Conservation (phyloP, 1,140 invertebrate genomes). For the Drosophila nasuta region DNA sequence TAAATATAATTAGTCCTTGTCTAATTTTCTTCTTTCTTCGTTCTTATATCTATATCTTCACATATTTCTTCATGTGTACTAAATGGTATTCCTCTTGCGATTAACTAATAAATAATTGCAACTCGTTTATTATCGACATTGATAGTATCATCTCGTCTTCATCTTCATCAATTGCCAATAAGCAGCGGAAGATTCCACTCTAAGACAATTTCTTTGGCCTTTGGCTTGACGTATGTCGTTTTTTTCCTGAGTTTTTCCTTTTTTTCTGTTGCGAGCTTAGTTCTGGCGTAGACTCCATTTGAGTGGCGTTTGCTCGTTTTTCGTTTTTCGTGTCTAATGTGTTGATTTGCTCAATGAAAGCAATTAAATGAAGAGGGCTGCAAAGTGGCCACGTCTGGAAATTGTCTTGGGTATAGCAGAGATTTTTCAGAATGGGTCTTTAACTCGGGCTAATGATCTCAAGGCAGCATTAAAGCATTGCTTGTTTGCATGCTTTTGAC, state of each 20-base stretch:
- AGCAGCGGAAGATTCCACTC: slow-evolving; percentile 6
- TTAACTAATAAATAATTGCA: background rate
- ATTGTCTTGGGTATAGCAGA: slow-evolving; percentile 14
- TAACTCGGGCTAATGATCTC: slow-evolving; percentile 46
- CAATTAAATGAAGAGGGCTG: slow-evolving; percentile 66
- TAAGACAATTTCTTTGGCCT: slow-evolving; percentile 2
- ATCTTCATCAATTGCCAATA: background rate
- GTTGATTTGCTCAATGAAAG: slow-evolving; percentile 71
- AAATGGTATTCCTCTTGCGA: background rate
- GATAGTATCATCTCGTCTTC: background rate
- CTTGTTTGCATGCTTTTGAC: background rate
- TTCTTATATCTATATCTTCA: too few relatives aligned
- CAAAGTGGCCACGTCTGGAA: slow-evolving; percentile 33
- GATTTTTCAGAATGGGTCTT: slow-evolving; percentile 20
- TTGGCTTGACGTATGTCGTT: background rate
- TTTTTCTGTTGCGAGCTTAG: background rate
- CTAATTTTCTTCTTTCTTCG: too few relatives aligned
- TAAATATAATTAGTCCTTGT: too few relatives aligned
- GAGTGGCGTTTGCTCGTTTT: slow-evolving; percentile 23
- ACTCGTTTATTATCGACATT: background rate
- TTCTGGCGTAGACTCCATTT: slow-evolving; percentile 29
- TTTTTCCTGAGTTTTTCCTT: background rate
- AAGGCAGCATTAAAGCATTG: slow-evolving; percentile 27
- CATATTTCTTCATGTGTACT: background rate
- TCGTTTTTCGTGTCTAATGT: slow-evolving; percentile 43